phyloP scores from a whole-genome alignment of 1,140 invertebrate genomes.

The Drosophila gunungcola region DNA sequence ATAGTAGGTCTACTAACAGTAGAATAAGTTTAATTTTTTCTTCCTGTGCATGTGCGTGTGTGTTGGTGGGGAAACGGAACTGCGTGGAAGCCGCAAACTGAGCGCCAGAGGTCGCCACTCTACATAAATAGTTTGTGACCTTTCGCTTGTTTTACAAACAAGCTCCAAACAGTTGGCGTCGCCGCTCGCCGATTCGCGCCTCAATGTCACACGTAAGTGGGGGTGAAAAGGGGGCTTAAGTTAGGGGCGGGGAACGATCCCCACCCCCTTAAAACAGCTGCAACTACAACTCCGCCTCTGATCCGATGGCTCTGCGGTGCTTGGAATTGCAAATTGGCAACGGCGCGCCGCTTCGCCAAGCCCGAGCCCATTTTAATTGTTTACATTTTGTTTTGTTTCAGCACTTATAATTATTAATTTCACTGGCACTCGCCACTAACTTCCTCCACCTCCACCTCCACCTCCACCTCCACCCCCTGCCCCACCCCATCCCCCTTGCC shows the following conservation, averaged over 20 bases:
- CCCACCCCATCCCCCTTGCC: constrained; percentile 12
- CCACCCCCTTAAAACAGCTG: constrained; percentile 11
- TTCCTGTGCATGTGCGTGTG: constrained; percentile 25
- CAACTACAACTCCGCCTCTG: constrained; percentile 32
- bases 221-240: neutral
- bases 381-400: constrained; percentile 82
- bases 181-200: constrained; percentile 58
- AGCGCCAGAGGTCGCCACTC: constrained; percentile 69
- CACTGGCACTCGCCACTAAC: constrained; percentile 51
- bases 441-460: neutral
- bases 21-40: neutral
- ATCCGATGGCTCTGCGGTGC: constrained; percentile 50
- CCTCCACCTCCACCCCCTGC: constrained; percentile 1
- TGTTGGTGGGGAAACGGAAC: constrained; percentile 55
- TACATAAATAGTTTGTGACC: constrained; percentile 82
- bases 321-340: constrained; percentile 80
- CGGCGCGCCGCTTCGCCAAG: constrained; percentile 63
- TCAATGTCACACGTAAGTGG: constrained; percentile 65
- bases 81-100: constrained; percentile 56
- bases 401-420: constrained; percentile 82
- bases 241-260: neutral
- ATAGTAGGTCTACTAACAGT: neutral
- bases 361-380: constrained; percentile 78
- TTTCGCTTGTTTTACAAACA: constrained; percentile 80
- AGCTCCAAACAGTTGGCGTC: constrained; percentile 63